Percentiles rank a stretch among this genome's conserved stretches.
phyloP scores from a whole-genome alignment of 2,888 invertebrate genomes.

The Agonopterix heracliana region DNA sequence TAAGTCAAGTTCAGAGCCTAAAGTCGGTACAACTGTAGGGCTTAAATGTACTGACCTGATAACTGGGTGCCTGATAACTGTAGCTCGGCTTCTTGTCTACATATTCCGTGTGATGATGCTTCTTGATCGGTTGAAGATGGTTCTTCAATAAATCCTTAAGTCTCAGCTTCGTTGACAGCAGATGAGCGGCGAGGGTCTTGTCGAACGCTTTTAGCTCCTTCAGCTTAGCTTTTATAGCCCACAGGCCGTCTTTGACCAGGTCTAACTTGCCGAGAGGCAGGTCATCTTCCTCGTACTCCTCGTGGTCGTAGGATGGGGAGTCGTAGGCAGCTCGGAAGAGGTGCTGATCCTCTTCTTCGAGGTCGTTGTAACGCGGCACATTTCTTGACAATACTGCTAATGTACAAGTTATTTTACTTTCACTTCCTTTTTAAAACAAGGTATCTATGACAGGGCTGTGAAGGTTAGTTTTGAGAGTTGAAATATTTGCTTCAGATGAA shows the following conservation, averaged over 20 bases:
- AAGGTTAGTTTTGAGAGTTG: no score
- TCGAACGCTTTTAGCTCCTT: conserved; percentile 59
- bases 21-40: background rate
- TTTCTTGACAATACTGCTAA: conserved; percentile 20
- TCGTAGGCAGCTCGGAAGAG: conserved; percentile 60
- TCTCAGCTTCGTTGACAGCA: conserved; percentile 53
- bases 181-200: conserved; percentile 55
- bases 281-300: conserved; percentile 29
- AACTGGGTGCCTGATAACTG: conserved; percentile 37
- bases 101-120: conserved; percentile 34
- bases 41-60: conserved; percentile 1
- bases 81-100: conserved; percentile 42
- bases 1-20: no score
- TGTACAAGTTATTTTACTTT: background rate
- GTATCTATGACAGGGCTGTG: no score
- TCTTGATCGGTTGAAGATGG: conserved; percentile 34
- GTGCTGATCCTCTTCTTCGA: conserved; percentile 59
- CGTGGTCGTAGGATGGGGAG: conserved; percentile 43
- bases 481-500: no score
- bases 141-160: conserved; percentile 50
- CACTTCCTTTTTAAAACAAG: no score
- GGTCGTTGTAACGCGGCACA: conserved; percentile 43
- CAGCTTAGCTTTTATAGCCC: conserved; percentile 59
- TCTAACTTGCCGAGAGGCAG: conserved; percentile 48
- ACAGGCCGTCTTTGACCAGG: conserved; percentile 57